Base-by-base conservation (phyloP, 2,797 vertebrate species). In the Leptatherina wallacei region DNA sequence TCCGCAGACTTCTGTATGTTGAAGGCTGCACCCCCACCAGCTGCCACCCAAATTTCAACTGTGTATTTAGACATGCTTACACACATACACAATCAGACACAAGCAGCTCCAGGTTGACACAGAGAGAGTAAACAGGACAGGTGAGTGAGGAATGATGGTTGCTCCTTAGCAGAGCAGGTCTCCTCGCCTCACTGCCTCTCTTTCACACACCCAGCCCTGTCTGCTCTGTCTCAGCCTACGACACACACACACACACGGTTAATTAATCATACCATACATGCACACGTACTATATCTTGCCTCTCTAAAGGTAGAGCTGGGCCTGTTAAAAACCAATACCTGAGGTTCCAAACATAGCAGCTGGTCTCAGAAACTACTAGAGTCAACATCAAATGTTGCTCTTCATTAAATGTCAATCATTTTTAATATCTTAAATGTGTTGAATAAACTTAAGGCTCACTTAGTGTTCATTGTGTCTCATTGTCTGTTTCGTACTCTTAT, bases 131-230 rank as follows among this genome's bases (percentile, higher is more conserved):
- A 94, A 94, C 94, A 95, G 88, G 78, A 92, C 93, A 95, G 94
- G 94, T 95, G 94, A 94, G 91, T 92, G 92, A 92, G 86, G 89
- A 94, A 94, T 91, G 90, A 92, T 82, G 90, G 84, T 84, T 88
- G 91, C 77, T 90, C 89, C 91, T 93, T 88, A 92, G 90, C 80
- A 69, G 85, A 92, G 89, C 93, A 92, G 88, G 90, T 93, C 91
- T 92, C 91, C 90, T 90, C 72, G 93, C 89, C 85, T 91, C 89
- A 80, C 88, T 92, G 92, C 90, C 88, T 93, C 84, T 90, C 91
- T 93, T 94, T 94, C 94, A 94, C 94, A 94, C 93, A 88, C 84
- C 88, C 86, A 83, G 86, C 66, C 75, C 82, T 71, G 84, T 89
- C 92, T 95, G 94, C 85, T 92, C 86, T 92, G 91, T 90, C 90